phyloP scores from a whole-genome alignment of 2,797 vertebrate species.

The Helicolenus hilgendorfi region DNA sequence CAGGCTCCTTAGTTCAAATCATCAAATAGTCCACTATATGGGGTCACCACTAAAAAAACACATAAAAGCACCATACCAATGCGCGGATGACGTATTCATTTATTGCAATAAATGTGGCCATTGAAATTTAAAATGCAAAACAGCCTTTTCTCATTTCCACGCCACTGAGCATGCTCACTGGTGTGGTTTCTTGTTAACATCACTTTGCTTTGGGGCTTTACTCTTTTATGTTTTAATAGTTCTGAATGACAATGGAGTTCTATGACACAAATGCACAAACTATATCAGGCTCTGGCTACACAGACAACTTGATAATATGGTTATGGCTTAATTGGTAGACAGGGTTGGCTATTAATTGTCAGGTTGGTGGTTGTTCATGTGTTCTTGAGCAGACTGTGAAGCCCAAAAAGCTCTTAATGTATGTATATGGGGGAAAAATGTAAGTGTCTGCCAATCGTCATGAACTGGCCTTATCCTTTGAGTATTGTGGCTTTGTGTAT shows the following conservation, averaged over 20 bases:
- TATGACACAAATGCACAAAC: slow-evolving; percentile 21
- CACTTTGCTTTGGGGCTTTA: neutral
- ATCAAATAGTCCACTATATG: accelerated
- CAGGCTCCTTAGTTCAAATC: too few species aligned
- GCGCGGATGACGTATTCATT: too few species aligned
- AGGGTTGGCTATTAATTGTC: slow-evolving; percentile 9
- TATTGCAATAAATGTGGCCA: too few species aligned
- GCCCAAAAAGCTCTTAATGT: neutral
- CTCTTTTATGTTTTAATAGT: slow-evolving; percentile 16
- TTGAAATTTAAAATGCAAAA: too few species aligned
- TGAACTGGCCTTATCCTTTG: neutral
- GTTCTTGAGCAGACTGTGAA: slow-evolving; percentile 3
- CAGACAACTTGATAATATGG: slow-evolving; percentile 10
- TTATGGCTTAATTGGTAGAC: slow-evolving; percentile 15
- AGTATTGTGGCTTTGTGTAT: neutral
- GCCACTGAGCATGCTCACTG: neutral
- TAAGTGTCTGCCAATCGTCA: neutral
- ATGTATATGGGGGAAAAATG: neutral
- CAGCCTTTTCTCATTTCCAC: too few species aligned
- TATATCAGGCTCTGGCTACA: slow-evolving; percentile 13
- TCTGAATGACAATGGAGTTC: neutral
- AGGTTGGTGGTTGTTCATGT: neutral
- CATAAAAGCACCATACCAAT: too few species aligned
- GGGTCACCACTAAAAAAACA: too few species aligned
- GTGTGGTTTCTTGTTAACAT: slow-evolving; percentile 12